Conservation (phyloP, 2,797 vertebrate genomes). For the Sebastes goodei region DNA sequence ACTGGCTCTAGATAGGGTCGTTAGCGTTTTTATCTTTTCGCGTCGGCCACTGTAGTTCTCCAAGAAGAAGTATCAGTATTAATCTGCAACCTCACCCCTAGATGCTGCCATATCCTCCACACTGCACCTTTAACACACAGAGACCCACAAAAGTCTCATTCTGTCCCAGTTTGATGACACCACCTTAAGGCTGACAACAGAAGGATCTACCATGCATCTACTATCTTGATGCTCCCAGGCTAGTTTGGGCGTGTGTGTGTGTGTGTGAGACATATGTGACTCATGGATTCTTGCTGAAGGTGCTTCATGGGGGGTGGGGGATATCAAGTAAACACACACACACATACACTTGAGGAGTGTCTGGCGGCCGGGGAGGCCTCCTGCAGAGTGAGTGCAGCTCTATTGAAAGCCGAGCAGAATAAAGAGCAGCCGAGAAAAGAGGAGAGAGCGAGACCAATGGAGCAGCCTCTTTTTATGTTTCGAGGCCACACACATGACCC, state of each 20-base stretch:
- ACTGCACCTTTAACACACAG: no score
- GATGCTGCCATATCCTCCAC: no score
- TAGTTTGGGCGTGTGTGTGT: not conserved
- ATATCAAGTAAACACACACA: slow-evolving; percentile 9
- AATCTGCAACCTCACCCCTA: no score
- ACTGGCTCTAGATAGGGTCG: no score
- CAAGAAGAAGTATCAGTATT: no score
- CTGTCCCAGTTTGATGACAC: slow-evolving; percentile 11
- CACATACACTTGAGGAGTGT: slow-evolving; percentile 43
- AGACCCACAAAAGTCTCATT: not conserved
- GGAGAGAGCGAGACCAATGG: not conserved
- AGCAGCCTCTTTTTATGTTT: slow-evolving; percentile 23
- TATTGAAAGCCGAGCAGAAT: slow-evolving; percentile 47
- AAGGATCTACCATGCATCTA: not conserved
- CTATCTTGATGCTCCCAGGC: not conserved
- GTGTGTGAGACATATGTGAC: slow-evolving; percentile 28
- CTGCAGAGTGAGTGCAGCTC: slow-evolving; percentile 47
- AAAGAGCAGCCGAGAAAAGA: slow-evolving; percentile 46
- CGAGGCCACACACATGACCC: slow-evolving; percentile 37
- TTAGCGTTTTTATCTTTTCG: accelerated
- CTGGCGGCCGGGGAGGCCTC: slow-evolving; percentile 48
- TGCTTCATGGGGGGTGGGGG: slow-evolving; percentile 26
- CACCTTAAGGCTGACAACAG: not conserved
- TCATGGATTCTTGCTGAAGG: slow-evolving; percentile 37
- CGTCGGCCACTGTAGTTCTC: no score